These are phyloP conservation scores for Tachina lurida DNA, from an alignment of 2,888 invertebrate species.

Conservation along the genomic window DNA sequence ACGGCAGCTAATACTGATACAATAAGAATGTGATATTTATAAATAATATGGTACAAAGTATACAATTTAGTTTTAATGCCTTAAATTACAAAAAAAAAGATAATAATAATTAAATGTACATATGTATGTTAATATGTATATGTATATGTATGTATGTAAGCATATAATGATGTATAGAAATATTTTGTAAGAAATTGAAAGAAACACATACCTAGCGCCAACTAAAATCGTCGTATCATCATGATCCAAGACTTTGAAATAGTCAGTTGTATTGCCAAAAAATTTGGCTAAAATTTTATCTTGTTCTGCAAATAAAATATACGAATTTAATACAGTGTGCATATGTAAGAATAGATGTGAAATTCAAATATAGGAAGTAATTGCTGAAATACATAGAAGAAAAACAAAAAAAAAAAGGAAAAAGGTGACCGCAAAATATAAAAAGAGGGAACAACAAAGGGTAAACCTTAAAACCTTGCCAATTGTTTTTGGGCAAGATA, in stretches of 20 bases:
- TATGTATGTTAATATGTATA: not conserved
- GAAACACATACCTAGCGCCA: constrained; percentile 90
- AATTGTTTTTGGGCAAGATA: not conserved
- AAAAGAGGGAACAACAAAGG: not conserved
- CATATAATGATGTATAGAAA: not conserved
- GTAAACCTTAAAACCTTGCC: constrained; percentile 1
- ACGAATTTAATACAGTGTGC: constrained; percentile 17
- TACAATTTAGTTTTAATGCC: constrained; percentile 1
- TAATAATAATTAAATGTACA: constrained; percentile 1
- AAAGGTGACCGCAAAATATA: constrained; percentile 14
- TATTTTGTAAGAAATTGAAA: constrained; percentile 7
- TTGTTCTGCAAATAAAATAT: constrained; percentile 85
- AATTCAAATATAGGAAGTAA: constrained; percentile 25
- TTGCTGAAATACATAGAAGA: not conserved
- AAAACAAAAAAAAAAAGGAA: not conserved
- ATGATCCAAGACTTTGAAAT: constrained; percentile 94
- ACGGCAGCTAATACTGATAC: not conserved
- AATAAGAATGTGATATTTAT: not conserved
- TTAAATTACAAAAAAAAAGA: constrained; percentile 26
- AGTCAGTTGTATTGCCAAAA: constrained; percentile 91
- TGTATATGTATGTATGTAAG: not conserved
- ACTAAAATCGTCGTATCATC: constrained; percentile 93
- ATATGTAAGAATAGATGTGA: not conserved
- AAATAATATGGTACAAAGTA: constrained; percentile 4
- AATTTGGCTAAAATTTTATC: constrained; percentile 90